These are phyloP conservation scores for Poeciliopsis infans DNA, from an alignment of 2,797 vertebrate genomes.

Conservation along the genomic window DNA sequence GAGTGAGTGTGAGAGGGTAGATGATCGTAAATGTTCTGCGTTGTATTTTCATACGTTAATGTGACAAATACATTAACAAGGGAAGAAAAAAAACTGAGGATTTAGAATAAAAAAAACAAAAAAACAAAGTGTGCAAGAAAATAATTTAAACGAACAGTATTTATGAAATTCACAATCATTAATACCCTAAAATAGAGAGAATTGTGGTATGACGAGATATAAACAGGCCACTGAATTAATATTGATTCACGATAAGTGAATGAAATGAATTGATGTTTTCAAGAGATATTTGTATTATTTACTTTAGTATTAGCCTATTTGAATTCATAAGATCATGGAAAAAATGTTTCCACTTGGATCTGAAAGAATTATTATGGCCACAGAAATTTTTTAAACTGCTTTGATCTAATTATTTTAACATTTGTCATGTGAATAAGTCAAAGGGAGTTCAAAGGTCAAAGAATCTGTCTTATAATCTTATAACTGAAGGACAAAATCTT, in stretches of 20 bases:
- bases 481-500: neutral
- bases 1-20: neutral
- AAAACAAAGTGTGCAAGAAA: neutral
- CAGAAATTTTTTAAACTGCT: neutral
- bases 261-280: neutral
- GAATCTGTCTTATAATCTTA: neutral
- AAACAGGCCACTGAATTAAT: neutral
- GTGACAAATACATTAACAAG: neutral
- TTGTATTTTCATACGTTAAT: neutral
- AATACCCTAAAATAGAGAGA: neutral
- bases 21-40: neutral
- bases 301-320: neutral
- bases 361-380: neutral
- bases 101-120: neutral
- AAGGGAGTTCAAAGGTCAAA: neutral
- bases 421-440: neutral
- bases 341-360: neutral
- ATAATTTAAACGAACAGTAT: neutral
- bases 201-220: neutral
- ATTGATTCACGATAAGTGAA: neutral
- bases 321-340: neutral
- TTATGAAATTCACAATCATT: neutral
- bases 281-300: neutral
- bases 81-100: neutral
- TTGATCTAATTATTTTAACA: neutral